Evolutionary conservation across 37 sponge, comb jelly and placozoan species (phyloP).

Genomic region (Theonella swinhoei): DNA sequence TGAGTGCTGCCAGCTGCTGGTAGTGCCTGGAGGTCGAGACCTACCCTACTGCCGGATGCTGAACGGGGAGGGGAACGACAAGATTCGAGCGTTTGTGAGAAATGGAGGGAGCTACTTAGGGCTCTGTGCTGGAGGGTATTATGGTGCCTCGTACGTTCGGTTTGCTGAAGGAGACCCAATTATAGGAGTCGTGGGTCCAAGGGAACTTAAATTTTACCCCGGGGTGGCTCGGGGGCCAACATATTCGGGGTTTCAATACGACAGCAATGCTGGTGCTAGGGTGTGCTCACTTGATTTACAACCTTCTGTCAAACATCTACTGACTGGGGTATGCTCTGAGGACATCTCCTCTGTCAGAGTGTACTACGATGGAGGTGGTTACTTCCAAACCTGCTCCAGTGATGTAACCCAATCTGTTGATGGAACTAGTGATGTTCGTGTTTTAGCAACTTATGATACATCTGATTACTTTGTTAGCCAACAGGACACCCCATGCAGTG

Average conservation of each 20-base stretch:
- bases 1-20: slow-evolving; percentile 27
- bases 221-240: slow-evolving; percentile 72
- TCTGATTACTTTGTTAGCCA: background rate
- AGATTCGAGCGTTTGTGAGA: slow-evolving; percentile 68
- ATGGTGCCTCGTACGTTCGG: slow-evolving; percentile 59
- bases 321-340: background rate
- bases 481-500: background rate
- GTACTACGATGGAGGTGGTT: slow-evolving; percentile 84
- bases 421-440: background rate
- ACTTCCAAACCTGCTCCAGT: slow-evolving; percentile 15
- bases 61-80: slow-evolving; percentile 69
- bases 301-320: background rate
- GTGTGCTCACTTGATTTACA: background rate
- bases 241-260: slow-evolving; percentile 76
- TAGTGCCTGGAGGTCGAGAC: slow-evolving; percentile 91
- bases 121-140: slow-evolving; percentile 91
- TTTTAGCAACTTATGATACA: slow-evolving; percentile 18
- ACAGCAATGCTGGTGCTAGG: slow-evolving; percentile 61
- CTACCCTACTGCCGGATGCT: slow-evolving; percentile 70
- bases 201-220: slow-evolving; percentile 78
- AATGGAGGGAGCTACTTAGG: slow-evolving; percentile 87
- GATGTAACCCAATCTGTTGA: background rate
- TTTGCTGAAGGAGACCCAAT: slow-evolving; percentile 75
- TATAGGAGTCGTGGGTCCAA: slow-evolving; percentile 59
- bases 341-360: background rate